Percentiles rank a stretch among this genome's conserved stretches.
These are phyloP conservation scores for Poeciliopsis turrubarensis DNA, from an alignment of 2,113 vertebrate species.

Conservation along the genomic window DNA sequence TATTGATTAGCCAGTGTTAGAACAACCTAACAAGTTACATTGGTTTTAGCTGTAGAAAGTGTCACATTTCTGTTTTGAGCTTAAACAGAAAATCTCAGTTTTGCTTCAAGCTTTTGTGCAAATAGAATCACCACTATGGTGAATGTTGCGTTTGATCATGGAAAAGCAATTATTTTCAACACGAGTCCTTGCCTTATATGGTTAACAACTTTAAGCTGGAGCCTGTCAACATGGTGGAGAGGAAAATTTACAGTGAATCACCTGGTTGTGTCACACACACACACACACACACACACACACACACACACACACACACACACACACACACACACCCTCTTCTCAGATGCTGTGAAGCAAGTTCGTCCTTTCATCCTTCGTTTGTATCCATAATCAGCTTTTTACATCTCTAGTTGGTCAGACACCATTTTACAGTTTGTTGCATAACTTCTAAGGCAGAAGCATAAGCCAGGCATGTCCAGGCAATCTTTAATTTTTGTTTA, in stretches of 20 bases:
- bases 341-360: not conserved
- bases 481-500: conserved; percentile 28
- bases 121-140: too few relatives aligned
- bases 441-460: not conserved
- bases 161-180: not conserved
- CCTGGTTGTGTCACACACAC: not conserved
- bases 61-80: too few relatives aligned
- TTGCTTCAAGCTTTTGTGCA: not conserved
- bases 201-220: not conserved
- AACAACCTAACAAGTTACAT: too few relatives aligned
- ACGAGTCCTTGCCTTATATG: too few relatives aligned
- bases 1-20: too few relatives aligned
- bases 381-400: too few relatives aligned
- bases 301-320: not conserved
- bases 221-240: not conserved
- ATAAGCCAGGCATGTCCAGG: not conserved
- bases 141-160: not conserved
- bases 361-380: not conserved
- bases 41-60: too few relatives aligned
- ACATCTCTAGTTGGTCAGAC: too few relatives aligned
- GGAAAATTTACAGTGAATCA: not conserved
- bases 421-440: not conserved
- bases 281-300: not conserved
- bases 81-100: too few relatives aligned
- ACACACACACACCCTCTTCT: not conserved